These are phyloP conservation scores for Schizothorax lantsangensis DNA, from an alignment of 2,797 vertebrate species.

Conservation along the genomic window DNA sequence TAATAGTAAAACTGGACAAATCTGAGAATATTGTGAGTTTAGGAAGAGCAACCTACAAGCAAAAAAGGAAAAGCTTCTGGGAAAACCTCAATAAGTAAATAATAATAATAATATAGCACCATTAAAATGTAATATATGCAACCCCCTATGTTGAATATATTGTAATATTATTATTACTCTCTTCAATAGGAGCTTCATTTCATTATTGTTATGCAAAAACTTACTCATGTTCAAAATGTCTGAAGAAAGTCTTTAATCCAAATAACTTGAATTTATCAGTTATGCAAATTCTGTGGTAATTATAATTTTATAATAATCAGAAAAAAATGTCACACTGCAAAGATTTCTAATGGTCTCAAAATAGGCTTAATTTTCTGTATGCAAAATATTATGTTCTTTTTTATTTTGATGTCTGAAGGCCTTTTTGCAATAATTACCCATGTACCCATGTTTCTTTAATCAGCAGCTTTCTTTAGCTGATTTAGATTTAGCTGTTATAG, in stretches of 20 bases:
- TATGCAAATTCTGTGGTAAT: neutral
- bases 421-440: neutral
- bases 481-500: neutral
- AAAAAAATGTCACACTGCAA: neutral
- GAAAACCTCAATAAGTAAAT: neutral
- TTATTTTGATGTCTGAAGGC: neutral
- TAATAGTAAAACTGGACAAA: neutral
- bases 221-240: neutral
- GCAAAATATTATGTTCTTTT: neutral
- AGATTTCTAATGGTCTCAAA: neutral
- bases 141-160: no score
- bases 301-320: neutral
- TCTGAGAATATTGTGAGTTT: neutral
- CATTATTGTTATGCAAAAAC: neutral
- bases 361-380: no score
- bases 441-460: neutral
- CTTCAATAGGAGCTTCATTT: neutral
- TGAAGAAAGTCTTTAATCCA: neutral
- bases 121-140: neutral
- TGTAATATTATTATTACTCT: neutral
- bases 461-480: neutral
- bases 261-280: neutral
- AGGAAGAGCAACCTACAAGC: neutral
- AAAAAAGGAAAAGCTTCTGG: neutral
- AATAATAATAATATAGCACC: no score